Evolutionary conservation across 2,888 invertebrate genomes (phyloP), one percentile per base, ranked within the genome.

Genomic region (Empis livida): DNA sequence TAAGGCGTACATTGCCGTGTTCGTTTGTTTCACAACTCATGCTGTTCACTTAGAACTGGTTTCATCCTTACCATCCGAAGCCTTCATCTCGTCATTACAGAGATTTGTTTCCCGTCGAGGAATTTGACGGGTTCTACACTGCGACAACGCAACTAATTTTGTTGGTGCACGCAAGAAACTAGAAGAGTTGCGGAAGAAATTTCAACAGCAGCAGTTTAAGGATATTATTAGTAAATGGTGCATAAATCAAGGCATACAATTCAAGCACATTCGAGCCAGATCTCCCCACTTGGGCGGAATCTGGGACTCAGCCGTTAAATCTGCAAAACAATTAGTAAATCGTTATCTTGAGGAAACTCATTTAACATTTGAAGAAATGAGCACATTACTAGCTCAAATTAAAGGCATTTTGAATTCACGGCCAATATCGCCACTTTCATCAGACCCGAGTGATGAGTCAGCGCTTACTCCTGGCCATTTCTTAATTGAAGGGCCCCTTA

Each of bases 31-130:
- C 10, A 10, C 48, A 5, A 51, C 49, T 1, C 51, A 53, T 23
- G 53, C 54, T 2, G 48, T 53, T 9, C 51, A 53, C 32, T 27
- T 55, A 9, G 53, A 55, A 45, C 43, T 52, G 3, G 56, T 56
- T 5, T 44, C 48, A 2, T 50, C 51, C 39, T 39, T 54, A n/a
- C 44, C 54, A 5, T 39, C 49, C 13, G 46, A 51, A 2, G 50
- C 46, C 11, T 54, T 51, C 40, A 47, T 54, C 14, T 49, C 49
- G 1, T 43, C 49, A 2, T 16, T 54, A 9, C 50, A 50, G 42
- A 40, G 53, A n/a, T 54, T 56, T 27, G 44, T 54, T 2, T 3
- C 13, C 10, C 41, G 56, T 10, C 37, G 54, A 39, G 51, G 52
- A 1, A 5, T 51, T 5, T 54, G 51, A 15, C 10, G 16, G 1